phyloP scores from a whole-genome alignment of 2,797 vertebrate species.

The Pseudopleuronectes americanus region DNA sequence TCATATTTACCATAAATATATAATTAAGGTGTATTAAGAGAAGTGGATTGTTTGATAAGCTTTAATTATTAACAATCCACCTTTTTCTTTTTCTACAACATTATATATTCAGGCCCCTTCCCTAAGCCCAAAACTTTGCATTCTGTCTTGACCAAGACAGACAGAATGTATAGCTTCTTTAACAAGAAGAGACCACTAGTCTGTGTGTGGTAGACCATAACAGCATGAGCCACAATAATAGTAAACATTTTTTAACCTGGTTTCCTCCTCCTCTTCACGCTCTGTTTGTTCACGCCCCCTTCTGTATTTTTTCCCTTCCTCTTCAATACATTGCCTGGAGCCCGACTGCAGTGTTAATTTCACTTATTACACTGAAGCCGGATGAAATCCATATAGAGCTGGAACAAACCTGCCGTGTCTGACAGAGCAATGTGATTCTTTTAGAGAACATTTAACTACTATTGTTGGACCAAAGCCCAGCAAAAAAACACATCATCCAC shows the following conservation, averaged over 20 bases:
- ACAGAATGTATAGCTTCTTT: conserved; percentile 39
- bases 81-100: background rate
- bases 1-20: conserved; percentile 4
- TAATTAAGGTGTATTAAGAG: background rate
- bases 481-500: conserved; percentile 61
- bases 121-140: background rate
- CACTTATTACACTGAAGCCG: conserved; percentile 67
- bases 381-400: conserved; percentile 74
- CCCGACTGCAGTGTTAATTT: conserved; percentile 67
- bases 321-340: conserved; percentile 57
- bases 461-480: conserved; percentile 57
- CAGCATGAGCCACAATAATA: conserved; percentile 53
- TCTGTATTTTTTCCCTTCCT: conserved; percentile 3
- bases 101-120: background rate
- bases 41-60: too few species aligned
- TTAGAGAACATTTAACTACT: conserved; percentile 71
- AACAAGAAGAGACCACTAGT: conserved; percentile 49
- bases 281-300: conserved; percentile 41
- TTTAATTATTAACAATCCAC: too few species aligned
- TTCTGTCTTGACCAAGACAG: background rate
- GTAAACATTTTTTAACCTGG: conserved; percentile 66
- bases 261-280: conserved; percentile 38
- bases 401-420: conserved; percentile 65
- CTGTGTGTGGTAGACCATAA: conserved; percentile 47
- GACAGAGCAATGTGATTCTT: conserved; percentile 52